These are phyloP conservation scores for Hyles euphorbiae DNA, from an alignment of 1,140 invertebrate genomes.

Conservation along the genomic window DNA sequence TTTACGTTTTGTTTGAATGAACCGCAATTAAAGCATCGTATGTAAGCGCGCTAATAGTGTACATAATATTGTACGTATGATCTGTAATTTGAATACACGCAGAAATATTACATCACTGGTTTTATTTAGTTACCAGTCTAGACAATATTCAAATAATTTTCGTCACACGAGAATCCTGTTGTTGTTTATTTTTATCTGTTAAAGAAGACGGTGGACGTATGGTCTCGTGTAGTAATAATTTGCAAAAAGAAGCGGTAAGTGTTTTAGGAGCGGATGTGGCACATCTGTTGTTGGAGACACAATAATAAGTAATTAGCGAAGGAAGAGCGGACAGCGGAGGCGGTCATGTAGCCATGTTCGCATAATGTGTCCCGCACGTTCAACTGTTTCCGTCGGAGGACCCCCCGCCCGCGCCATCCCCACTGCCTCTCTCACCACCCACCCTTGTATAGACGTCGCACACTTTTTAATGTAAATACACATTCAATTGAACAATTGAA, in stretches of 20 bases:
- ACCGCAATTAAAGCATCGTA: too few species aligned
- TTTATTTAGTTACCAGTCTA: too few species aligned
- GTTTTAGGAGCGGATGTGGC: slow-evolving; percentile 58
- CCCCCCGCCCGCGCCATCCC: slow-evolving; percentile 8
- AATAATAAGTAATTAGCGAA: slow-evolving; percentile 66
- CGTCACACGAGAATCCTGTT: too few species aligned
- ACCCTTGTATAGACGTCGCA: neutral
- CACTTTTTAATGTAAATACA: slow-evolving; percentile 10
- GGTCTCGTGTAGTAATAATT: slow-evolving; percentile 23
- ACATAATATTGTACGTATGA: too few species aligned
- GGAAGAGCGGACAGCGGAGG: slow-evolving; percentile 35
- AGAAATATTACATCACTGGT: too few species aligned
- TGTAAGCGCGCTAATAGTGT: too few species aligned
- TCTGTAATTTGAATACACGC: too few species aligned
- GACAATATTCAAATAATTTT: too few species aligned
- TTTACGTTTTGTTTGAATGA: too few species aligned
- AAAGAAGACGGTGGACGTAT: too few species aligned
- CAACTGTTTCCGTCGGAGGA: slow-evolving; percentile 30
- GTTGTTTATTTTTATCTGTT: too few species aligned
- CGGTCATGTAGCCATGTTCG: slow-evolving; percentile 34
- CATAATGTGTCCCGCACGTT: slow-evolving; percentile 65
- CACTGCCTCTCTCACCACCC: neutral
- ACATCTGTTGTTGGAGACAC: slow-evolving; percentile 67
- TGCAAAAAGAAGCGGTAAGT: slow-evolving; percentile 31
- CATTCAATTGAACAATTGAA: slow-evolving; percentile 25